Evolutionary conservation across 2,888 invertebrate genomes (phyloP).

Genomic region (Tupiocoris notatus): DNA sequence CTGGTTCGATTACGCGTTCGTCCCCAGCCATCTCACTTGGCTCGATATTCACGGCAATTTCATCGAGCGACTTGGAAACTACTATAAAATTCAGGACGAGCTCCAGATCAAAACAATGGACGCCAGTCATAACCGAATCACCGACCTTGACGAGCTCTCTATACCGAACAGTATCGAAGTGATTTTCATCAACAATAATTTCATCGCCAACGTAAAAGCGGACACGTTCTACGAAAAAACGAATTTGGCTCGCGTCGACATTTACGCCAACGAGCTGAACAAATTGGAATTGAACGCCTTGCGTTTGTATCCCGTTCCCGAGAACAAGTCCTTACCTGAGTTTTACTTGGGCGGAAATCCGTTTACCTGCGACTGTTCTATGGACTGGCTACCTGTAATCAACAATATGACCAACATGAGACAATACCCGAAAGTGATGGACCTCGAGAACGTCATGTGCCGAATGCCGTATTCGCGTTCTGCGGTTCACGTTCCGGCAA

Average conservation of each 20-base stretch:
- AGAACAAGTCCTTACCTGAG: conserved; percentile 74
- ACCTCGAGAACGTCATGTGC: conserved; percentile 84
- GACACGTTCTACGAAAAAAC: conserved; percentile 85
- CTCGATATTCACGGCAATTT: conserved; percentile 87
- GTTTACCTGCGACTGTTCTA: conserved; percentile 89
- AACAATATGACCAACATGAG: conserved; percentile 77
- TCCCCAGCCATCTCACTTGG: conserved; percentile 86
- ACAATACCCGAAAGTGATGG: conserved; percentile 85
- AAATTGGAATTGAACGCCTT: conserved; percentile 79
- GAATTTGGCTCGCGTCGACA: conserved; percentile 80
- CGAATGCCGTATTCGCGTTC: conserved; percentile 81
- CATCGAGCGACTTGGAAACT: conserved; percentile 83
- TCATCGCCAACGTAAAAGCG: conserved; percentile 73
- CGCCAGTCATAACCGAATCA: conserved; percentile 84
- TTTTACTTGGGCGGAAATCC: conserved; percentile 91
- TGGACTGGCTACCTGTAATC: conserved; percentile 91
- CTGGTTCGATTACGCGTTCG: conserved; percentile 91
- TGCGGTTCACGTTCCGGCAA: conserved; percentile 73
- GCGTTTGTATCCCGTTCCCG: conserved; percentile 70
- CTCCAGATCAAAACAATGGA: conserved; percentile 75
- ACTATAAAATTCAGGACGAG: conserved; percentile 80
- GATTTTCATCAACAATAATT: conserved; percentile 85
- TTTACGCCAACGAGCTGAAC: conserved; percentile 83
- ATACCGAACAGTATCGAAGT: conserved; percentile 86
- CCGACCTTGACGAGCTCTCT: conserved; percentile 76